A percentile compares a stretch with the other conserved stretches of the same genome.
phyloP scores from a whole-genome alignment of 2,797 vertebrate species.

The Paguma larvata region DNA sequence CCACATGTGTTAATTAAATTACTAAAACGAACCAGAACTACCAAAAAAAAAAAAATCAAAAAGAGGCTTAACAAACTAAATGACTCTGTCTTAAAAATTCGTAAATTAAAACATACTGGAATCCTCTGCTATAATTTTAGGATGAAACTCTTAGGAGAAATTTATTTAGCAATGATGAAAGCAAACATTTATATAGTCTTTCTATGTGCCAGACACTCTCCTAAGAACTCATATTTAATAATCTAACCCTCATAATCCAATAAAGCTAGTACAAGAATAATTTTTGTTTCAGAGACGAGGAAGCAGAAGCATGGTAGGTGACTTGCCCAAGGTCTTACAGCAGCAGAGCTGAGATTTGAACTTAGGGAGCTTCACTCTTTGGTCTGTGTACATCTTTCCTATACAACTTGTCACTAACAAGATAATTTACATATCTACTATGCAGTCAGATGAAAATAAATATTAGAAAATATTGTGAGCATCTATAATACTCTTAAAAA shows the following conservation, averaged over 20 bases:
- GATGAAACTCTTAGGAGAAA: constrained; percentile 44
- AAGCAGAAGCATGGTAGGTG: neutral
- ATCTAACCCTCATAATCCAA: neutral
- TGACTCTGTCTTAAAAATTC: constrained; percentile 30
- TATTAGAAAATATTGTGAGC: neutral
- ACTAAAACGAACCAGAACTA: constrained; percentile 62
- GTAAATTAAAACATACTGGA: constrained; percentile 34
- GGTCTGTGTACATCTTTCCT: constrained; percentile 7
- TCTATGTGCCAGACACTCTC: neutral
- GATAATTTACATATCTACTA: neutral
- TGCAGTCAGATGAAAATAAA: neutral
- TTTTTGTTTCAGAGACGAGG: neutral
- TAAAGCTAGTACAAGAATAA: neutral
- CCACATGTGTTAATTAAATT: constrained; percentile 57
- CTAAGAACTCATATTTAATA: neutral
- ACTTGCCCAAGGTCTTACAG: neutral
- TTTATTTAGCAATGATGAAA: constrained; percentile 7
- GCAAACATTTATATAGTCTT: neutral
- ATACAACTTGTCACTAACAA: neutral
- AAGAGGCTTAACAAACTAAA: constrained; percentile 32
- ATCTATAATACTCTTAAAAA: neutral
- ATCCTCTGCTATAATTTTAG: constrained; percentile 49
- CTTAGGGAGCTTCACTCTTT: neutral
- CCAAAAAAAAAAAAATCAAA: neutral
- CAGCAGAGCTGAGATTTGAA: neutral